Evolutionary conservation across 1,140 invertebrate genomes (phyloP).

Genomic region (Euura lappo): DNA sequence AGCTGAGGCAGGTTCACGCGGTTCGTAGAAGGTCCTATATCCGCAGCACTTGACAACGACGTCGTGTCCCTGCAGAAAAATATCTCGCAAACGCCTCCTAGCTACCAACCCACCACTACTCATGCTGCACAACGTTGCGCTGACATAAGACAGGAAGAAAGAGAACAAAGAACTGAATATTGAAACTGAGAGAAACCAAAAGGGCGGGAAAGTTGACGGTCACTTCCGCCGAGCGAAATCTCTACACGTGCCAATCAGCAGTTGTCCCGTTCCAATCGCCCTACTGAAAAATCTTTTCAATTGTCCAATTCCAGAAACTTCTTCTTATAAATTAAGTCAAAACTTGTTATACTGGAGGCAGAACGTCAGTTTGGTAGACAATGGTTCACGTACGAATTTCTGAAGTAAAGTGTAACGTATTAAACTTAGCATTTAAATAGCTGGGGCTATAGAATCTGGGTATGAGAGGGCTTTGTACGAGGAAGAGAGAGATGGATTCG

Average conservation of each 20-base stretch:
- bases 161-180: not conserved
- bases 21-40: not conserved
- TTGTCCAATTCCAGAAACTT: not conserved
- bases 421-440: conserved; percentile 4
- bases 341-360: not conserved
- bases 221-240: not conserved
- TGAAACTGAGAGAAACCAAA: not conserved
- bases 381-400: not conserved
- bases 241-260: not conserved
- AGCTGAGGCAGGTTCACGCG: not conserved
- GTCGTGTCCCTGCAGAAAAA: not conserved
- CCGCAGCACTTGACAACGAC: not conserved
- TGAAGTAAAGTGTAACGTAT: not conserved
- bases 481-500: too few relatives aligned
- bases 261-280: not conserved
- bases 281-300: too few relatives aligned
- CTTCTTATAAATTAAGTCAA: not conserved
- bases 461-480: too few relatives aligned
- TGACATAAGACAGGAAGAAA: not conserved
- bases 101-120: not conserved
- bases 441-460: not conserved
- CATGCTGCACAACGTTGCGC: not conserved
- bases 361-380: not conserved
- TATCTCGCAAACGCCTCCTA: not conserved
- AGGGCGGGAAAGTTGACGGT: not conserved